These are phyloP conservation scores for Xiphorhynchus elegans DNA, from an alignment of 2,113 vertebrate species.

Conservation along the genomic window DNA sequence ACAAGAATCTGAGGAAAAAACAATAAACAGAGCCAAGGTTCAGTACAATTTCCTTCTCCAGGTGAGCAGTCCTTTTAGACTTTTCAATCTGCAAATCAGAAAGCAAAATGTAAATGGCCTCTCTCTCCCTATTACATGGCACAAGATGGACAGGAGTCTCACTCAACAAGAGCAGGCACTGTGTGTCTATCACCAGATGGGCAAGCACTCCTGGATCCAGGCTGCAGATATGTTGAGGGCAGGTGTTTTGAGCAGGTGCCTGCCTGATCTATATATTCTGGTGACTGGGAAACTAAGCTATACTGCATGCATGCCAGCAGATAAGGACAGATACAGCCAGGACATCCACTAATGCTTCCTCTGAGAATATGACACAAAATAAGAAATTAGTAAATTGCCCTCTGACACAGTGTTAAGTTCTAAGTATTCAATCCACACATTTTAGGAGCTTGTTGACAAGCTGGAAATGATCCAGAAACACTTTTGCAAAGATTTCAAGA, in stretches of 20 bases:
- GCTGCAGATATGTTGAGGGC: neutral
- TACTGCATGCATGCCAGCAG: neutral
- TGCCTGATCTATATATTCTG: neutral
- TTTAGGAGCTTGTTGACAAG: conserved; percentile 16
- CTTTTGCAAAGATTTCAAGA: conserved; percentile 8
- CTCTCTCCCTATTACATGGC: neutral
- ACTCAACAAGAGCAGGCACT: neutral
- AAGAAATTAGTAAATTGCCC: conserved; percentile 1
- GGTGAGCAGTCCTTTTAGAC: neutral
- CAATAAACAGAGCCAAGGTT: neutral
- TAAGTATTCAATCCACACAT: neutral
- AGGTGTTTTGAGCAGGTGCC: neutral
- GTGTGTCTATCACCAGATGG: neutral
- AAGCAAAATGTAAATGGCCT: neutral
- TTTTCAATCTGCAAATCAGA: neutral
- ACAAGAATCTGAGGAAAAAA: neutral
- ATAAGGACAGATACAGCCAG: neutral
- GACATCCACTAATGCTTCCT: neutral
- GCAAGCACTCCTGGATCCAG: neutral
- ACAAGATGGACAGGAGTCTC: neutral
- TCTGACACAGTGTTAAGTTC: neutral
- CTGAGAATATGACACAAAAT: neutral
- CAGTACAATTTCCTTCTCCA: neutral
- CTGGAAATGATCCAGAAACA: conserved; percentile 23
- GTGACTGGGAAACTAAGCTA: neutral